Evolutionary conservation across 2,888 invertebrate species (phyloP), one percentile per base, ranked within the genome.

Genomic region (Caenorhabditis plicata): DNA sequence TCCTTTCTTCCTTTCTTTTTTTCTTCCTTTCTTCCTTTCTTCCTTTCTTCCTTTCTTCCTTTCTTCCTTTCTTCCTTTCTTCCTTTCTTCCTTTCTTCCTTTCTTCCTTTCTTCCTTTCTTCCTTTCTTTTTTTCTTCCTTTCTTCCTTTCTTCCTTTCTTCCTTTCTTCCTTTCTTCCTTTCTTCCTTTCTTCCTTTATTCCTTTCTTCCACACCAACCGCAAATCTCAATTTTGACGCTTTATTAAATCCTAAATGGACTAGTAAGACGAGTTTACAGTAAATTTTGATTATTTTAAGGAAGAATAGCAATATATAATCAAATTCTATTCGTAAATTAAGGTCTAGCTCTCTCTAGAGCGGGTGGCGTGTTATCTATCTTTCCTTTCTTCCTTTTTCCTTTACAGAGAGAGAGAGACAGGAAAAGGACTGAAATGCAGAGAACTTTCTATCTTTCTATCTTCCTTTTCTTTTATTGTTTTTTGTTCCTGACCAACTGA

Each of bases 251-350:
- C 35, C 13, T 43, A 27, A 35, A 43, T 42, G 40, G 45, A 50
- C 40, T 50, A 29, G 23, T 15, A 25, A 19, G 11, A 35, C 25
- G 25, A 9, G 15, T 35, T 49, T 45, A 40, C 17, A 19, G 49
- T 44, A 39, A 29, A 31, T 49, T 42, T 38, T 53, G 49, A 43
- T 53, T 46, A 45, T 35, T 44, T 56, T 55, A n/a, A n/a, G n/a
- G n/a, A n/a, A n/a, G n/a, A n/a, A n/a, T n/a, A n/a, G n/a, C n/a
- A n/a, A n/a, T n/a, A n/a, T 50, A 45, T 41, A 48, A 50, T 50
- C 46, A 42, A 41, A 56, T 56, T 46, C 49, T 50, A 35, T 22
- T 7, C 26, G 13, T 26, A 11, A 15, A 27, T 38, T 32, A 49
- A 50, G 50, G 54, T 54, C 23, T 15, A 32, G 19, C 29, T 27